Conservation (phyloP, 2,113 vertebrate genomes). For the Tenebrosternarchus preto region DNA sequence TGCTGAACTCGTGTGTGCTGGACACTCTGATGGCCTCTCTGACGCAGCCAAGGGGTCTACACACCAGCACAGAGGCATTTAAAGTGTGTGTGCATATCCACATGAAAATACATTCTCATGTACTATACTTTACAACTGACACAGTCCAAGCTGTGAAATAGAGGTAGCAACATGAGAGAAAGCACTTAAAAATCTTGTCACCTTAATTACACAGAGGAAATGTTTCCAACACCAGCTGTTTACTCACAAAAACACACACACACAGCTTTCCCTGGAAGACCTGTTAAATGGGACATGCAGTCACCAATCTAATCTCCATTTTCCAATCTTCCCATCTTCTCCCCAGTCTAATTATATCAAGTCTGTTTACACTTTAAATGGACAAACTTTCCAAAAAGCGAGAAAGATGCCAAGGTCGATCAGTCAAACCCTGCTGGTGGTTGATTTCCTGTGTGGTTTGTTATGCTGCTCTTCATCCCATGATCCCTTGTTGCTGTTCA, state of each 20-base stretch:
- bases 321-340: not conserved
- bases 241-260: not conserved
- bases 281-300: not conserved
- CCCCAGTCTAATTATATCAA: too few species aligned
- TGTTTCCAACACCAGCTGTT: not conserved
- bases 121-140: not conserved
- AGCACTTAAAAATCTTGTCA: not conserved
- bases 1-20: too few species aligned
- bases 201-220: not conserved
- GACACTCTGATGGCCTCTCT: too few species aligned
- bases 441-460: not conserved
- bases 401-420: too few species aligned
- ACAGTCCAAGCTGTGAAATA: not conserved
- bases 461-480: not conserved
- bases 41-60: too few species aligned
- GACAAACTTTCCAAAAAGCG: too few species aligned
- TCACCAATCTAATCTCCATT: not conserved
- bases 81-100: not conserved
- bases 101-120: not conserved
- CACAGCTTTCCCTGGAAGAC: not conserved
- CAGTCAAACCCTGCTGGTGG: too few species aligned
- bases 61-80: not conserved
- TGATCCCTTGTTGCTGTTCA: not conserved
- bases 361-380: too few species aligned
- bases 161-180: not conserved